Evolutionary conservation across 2,797 vertebrate species (phyloP), one percentile per base, ranked within the genome.

Genomic region (Paratrypauchen microcephalus): DNA sequence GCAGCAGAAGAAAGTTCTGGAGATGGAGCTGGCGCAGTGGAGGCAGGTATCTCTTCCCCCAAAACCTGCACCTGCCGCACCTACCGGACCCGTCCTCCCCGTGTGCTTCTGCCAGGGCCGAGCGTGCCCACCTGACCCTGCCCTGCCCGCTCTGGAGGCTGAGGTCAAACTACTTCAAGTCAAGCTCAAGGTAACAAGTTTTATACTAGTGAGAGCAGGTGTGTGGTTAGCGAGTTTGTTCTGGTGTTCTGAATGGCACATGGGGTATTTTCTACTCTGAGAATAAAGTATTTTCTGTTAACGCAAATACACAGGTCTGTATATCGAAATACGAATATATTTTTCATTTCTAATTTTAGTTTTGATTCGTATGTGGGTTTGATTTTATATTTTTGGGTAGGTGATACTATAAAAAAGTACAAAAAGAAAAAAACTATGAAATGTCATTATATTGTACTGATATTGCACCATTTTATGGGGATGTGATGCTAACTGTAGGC

Each of bases 81-180:
- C 85, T 73, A 50, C 41, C 41, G 41, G 71, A 92, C 82, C 77
- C 75, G 73, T 64, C 69, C 83, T 66, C 15, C 9, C 65, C 45
- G 78, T 87, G 81, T 88, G 92, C 90, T 86, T 67, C 88, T 72
- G 91, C 80, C 82, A 91, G 80, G 79, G 84, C 89, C 80, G 70
- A 69, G 76, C 80, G 62, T 57, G 83, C 73, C 83, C 82, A 69
- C 78, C 88, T 82, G 63, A 88, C 83, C 86, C 80, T 68, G 84
- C 90, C 81, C 87, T 90, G 74, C 95, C 92, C 79, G 87, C 86
- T 69, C 81, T 92, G 83, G 95, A 95, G 89, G 83, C 88, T 71
- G 95, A 97, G 89, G 89, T 96, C 81, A 97, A 95, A 88, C 96
- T 96, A 83, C 92, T 98, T 79, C 95, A 95, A 72, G 92, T 86